Conservation (phyloP, 2,888 invertebrate species). For the Apodemia mormo region DNA sequence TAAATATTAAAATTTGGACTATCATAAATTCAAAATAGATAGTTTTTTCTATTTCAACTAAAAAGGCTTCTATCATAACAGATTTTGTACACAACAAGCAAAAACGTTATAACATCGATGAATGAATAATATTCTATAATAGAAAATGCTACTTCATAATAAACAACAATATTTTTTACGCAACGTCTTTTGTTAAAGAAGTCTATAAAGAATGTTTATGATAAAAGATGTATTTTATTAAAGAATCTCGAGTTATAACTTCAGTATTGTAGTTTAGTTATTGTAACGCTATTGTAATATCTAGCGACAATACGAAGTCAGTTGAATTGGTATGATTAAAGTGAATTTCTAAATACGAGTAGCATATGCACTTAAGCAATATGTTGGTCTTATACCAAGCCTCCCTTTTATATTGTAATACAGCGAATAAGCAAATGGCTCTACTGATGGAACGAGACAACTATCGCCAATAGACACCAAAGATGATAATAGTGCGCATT, state of each 20-base stretch:
- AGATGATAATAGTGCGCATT: no score
- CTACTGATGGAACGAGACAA: no score
- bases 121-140: conserved; percentile 4
- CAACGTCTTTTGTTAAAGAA: conserved; percentile 6
- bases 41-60: not conserved
- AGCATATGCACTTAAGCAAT: no score
- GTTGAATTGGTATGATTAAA: not conserved
- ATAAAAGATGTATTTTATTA: conserved; percentile 16
- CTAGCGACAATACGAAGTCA: not conserved
- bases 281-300: conserved; percentile 4
- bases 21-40: not conserved
- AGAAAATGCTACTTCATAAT: conserved; percentile 14
- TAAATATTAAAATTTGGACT: no score
- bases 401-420: no score
- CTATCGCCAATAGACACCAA: no score
- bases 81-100: conserved; percentile 1
- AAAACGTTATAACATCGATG: not conserved
- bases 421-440: no score
- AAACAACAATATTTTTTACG: conserved; percentile 10
- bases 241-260: conserved; percentile 12
- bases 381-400: no score
- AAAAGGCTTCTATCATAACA: not conserved
- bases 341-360: not conserved
- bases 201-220: conserved; percentile 16
- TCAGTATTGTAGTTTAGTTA: conserved; percentile 7